These are phyloP conservation scores for Dascillus cervinus DNA, from an alignment of 2,888 invertebrate species.

Conservation along the genomic window DNA sequence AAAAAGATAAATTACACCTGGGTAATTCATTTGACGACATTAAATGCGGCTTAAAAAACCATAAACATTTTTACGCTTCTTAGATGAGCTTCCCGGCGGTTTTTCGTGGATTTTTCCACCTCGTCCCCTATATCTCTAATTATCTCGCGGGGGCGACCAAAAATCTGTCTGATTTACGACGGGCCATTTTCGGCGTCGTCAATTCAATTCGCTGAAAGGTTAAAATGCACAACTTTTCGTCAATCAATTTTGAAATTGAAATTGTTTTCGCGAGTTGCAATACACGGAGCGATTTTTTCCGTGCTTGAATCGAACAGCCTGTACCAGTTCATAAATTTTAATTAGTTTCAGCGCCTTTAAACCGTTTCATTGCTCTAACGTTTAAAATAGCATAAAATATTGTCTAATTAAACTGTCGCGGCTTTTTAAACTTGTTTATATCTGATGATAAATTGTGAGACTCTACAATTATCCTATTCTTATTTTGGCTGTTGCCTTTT, in stretches of 20 bases:
- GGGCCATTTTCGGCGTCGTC: no score
- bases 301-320: no score
- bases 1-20: constrained; percentile 34
- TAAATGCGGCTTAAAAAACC: constrained; percentile 37
- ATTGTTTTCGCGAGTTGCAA: no score
- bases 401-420: constrained; percentile 9
- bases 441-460: constrained; percentile 11
- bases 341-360: constrained; percentile 11
- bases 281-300: no score
- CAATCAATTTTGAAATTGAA: no score
- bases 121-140: constrained; percentile 8
- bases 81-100: constrained; percentile 19
- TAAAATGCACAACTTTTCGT: no score
- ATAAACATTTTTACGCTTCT: constrained; percentile 37
- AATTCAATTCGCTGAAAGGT: no score
- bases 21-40: constrained; percentile 37
- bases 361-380: constrained; percentile 7
- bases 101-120: constrained; percentile 11
- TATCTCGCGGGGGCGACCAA: constrained; percentile 7
- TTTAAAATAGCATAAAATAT: constrained; percentile 13
- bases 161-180: no score
- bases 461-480: no score
- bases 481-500: no score
- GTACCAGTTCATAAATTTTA: constrained; percentile 10
- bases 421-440: constrained; percentile 11